Evolutionary conservation across 2,888 invertebrate species (phyloP).

Genomic region (Epiblema foenella): DNA sequence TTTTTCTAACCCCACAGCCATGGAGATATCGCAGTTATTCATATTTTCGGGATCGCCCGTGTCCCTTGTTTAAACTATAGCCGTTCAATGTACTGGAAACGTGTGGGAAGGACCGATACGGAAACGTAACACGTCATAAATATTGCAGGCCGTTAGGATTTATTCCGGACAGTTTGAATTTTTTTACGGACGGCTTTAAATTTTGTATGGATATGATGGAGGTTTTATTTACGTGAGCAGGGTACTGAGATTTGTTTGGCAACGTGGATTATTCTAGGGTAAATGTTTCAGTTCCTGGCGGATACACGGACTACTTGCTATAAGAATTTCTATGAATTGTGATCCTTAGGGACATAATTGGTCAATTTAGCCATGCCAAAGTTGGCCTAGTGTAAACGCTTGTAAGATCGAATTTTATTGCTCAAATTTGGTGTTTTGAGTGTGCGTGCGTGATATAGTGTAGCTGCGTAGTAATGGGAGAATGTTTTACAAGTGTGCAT

Average conservation of each 20-base stretch:
- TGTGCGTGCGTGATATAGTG: too few species aligned
- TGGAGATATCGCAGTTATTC: conserved; percentile 45
- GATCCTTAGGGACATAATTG: too few species aligned
- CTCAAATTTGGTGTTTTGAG: too few species aligned
- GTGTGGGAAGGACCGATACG: conserved; percentile 75
- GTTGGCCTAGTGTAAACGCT: too few species aligned
- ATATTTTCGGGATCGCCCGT: conserved; percentile 61
- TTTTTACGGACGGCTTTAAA: conserved; percentile 47
- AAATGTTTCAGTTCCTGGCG: too few species aligned
- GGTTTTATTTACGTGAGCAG: neutral
- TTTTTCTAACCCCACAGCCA: conserved; percentile 3
- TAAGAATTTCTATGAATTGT: too few species aligned
- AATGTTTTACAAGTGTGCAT: too few species aligned
- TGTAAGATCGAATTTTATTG: too few species aligned
- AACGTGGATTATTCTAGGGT: neutral
- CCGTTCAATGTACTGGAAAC: conserved; percentile 78
- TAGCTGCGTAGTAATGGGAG: too few species aligned
- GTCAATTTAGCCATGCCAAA: too few species aligned
- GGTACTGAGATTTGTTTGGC: neutral
- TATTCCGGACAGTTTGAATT: conserved; percentile 62
- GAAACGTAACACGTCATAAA: conserved; percentile 71
- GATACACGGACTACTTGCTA: too few species aligned
- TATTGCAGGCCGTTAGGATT: conserved; percentile 66
- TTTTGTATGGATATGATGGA: neutral
- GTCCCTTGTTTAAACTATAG: conserved; percentile 67